Evolutionary conservation across 1,140 invertebrate genomes (phyloP).

Genomic region (Hycleus phaleratus): DNA sequence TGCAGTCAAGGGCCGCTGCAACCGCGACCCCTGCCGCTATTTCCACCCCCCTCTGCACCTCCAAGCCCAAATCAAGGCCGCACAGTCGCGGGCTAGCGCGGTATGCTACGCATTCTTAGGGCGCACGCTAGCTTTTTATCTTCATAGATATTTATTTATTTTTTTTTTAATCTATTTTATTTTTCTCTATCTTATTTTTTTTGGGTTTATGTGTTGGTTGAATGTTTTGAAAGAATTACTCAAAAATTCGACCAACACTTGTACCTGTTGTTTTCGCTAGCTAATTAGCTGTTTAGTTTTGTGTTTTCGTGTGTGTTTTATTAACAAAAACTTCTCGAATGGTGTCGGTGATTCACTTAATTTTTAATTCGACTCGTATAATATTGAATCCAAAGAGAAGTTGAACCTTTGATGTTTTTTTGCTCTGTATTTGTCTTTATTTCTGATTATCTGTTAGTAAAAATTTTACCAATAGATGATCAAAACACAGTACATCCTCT

Average conservation of each 20-base stretch:
- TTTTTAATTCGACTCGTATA: too few species aligned
- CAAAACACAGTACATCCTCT: too few species aligned
- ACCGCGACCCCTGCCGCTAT: slow-evolving; percentile 94
- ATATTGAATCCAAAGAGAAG: too few species aligned
- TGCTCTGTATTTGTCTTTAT: too few species aligned
- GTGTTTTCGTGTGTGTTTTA: background rate
- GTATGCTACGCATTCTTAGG: slow-evolving; percentile 66
- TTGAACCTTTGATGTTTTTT: too few species aligned
- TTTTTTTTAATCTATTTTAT: slow-evolving; percentile 29
- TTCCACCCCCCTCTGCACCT: slow-evolving; percentile 96
- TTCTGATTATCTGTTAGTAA: too few species aligned
- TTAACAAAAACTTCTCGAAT: too few species aligned
- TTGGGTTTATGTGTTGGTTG: background rate
- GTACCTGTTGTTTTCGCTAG: slow-evolving; percentile 10
- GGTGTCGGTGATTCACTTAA: too few species aligned
- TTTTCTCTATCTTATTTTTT: slow-evolving; percentile 29
- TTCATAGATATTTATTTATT: slow-evolving; percentile 35
- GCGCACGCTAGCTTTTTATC: slow-evolving; percentile 35
- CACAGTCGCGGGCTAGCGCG: slow-evolving; percentile 90
- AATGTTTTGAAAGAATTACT: too few species aligned
- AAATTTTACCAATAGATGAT: too few species aligned
- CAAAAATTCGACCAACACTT: too few species aligned
- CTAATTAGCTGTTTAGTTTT: slow-evolving; percentile 15
- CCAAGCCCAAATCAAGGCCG: slow-evolving; percentile 96
- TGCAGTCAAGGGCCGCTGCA: slow-evolving; percentile 94